Base-by-base conservation (phyloP, 2,113 vertebrate species). In the Prietella phreatophila region DNA sequence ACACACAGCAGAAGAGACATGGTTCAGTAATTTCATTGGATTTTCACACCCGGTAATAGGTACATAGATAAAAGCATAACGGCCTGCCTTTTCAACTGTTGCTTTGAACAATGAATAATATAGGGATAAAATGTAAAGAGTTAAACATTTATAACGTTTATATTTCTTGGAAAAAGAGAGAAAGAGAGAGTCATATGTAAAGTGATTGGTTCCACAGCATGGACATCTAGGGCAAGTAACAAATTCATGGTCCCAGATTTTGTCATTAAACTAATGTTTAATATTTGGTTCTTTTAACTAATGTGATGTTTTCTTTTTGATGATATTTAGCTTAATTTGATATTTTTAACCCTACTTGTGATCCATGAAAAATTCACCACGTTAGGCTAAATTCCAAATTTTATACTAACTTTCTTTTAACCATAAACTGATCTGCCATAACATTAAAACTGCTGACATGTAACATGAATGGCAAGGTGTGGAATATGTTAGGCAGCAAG, bases 11-110 rank as follows among this genome's bases (percentile, higher is more conserved):
- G 71, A 39, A 86, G 71, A 83, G 88, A 84, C 69, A 50, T 82
- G 82, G 39, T 89, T 81, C 61, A 69, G 61, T 80, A 53, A 89
- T 83, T 88, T 87, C 6, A 47, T 83, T 87, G 82, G 71, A 83
- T 80, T 89, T 88, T 82, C 67, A 89, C 60, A 58, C n/a, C 30
- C 82, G 67, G 81, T 91, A 82, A 82, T 85, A 58, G 67, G 30
- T 61, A 50, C 53, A 39, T 65, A 79, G 55, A 83, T 73, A 83
- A 88, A 81, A 85, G 84, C 78, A 83, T 79, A 60, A 50, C 65
- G 20, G 75, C 82, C 11, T 85, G 87, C 71, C 82, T 89, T 89
- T 63, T 83, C 69, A 25, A 58, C 33, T 71, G 50, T 36, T 78
- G 60, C 76, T 55, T 73, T 85, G 85, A 91, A 63, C 61, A 88